phyloP scores from a whole-genome alignment of 2,888 invertebrate species.

The Agriopis leucophaearia region DNA sequence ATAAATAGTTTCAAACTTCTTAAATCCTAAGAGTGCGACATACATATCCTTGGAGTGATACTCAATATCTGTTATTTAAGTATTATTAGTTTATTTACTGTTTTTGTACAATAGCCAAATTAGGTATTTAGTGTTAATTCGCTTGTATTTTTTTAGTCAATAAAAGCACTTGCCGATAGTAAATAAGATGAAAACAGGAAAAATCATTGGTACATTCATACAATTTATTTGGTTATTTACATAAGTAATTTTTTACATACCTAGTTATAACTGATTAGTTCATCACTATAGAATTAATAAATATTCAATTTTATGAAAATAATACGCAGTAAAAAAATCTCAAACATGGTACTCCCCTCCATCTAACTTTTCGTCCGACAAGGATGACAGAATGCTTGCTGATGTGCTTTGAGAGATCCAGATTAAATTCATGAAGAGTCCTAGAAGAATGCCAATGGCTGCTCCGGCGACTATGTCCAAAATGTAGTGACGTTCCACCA shows the following conservation, averaged over 20 bases:
- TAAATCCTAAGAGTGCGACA: no score
- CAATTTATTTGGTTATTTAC: slow-evolving; percentile 28
- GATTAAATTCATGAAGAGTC: slow-evolving; percentile 87
- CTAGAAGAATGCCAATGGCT: slow-evolving; percentile 90
- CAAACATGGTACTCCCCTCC: slow-evolving; percentile 90
- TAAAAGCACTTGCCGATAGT: no score
- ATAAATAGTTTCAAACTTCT: no score
- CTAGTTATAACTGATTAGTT: background rate
- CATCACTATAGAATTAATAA: background rate
- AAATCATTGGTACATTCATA: background rate
- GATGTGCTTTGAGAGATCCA: slow-evolving; percentile 90
- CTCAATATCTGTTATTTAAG: no score
- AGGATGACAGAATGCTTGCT: slow-evolving; percentile 85
- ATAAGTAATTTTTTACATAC: background rate
- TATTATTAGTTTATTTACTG: no score
- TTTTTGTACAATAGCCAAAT: no score
- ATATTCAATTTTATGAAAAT: background rate
- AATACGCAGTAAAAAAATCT: slow-evolving; percentile 29
- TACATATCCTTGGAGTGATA: no score
- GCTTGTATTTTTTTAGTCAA: no score
- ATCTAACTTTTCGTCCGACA: slow-evolving; percentile 89
- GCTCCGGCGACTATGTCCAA: slow-evolving; percentile 93
- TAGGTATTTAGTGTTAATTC: no score
- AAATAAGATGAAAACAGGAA: background rate
- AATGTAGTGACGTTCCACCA: slow-evolving; percentile 95